Percentiles rank a stretch among this genome's conserved stretches.
These are phyloP conservation scores for Synodontis membranacea DNA, from an alignment of 2,113 vertebrate species.

Conservation along the genomic window DNA sequence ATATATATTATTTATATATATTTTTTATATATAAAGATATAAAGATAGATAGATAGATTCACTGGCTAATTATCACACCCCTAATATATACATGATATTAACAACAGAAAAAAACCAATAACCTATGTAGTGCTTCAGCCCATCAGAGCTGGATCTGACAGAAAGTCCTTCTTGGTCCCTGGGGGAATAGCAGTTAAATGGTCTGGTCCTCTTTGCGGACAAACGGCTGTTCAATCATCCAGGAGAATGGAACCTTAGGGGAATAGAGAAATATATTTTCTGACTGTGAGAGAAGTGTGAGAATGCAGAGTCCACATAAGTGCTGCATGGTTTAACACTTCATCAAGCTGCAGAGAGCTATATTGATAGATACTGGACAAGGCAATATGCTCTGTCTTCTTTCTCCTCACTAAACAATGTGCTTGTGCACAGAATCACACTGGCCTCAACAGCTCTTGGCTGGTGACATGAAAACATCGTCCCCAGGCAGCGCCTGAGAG, in stretches of 20 bases:
- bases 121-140: neutral
- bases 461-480: conserved; percentile 52
- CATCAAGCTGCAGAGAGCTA: conserved; percentile 36
- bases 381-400: conserved; percentile 33
- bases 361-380: conserved; percentile 37
- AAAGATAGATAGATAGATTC: no score
- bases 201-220: conserved; percentile 64
- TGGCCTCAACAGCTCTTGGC: conserved; percentile 46
- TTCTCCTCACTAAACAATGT: conserved; percentile 26
- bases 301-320: conserved; percentile 47
- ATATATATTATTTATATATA: no score
- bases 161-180: conserved; percentile 45
- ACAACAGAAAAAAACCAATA: neutral
- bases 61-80: neutral
- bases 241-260: conserved; percentile 59
- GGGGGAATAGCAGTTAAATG: conserved; percentile 66
- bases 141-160: neutral
- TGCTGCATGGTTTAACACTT: conserved; percentile 46
- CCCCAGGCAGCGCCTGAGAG: conserved; percentile 44
- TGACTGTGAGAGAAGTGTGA: conserved; percentile 55
- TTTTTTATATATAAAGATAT: no score
- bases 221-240: conserved; percentile 65
- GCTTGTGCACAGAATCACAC: conserved; percentile 36
- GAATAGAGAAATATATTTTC: conserved; percentile 59
- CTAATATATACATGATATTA: conserved; percentile 2